Percentiles rank a stretch among this genome's conserved stretches.
Conservation (phyloP, 92 coral and sea anemone genomes). For the Zoanthus gigantus region DNA sequence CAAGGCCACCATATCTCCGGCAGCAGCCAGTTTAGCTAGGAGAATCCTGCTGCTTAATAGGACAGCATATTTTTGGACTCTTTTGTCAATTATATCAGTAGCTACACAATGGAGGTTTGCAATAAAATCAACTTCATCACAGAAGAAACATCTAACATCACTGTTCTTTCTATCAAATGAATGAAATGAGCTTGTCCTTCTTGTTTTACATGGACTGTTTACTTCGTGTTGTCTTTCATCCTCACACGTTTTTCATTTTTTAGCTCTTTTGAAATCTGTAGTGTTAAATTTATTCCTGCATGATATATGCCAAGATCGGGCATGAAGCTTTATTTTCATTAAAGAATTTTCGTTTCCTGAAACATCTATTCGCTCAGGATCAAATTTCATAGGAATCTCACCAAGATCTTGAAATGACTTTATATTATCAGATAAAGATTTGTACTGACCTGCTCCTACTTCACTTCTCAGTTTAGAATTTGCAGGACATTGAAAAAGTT, state of each 20-base stretch:
- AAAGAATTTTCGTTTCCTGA: conserved; percentile 50
- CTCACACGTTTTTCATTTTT: background rate
- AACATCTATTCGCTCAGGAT: conserved; percentile 51
- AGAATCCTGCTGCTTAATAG: too few relatives aligned
- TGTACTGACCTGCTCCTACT: conserved; percentile 48
- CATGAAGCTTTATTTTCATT: conserved; percentile 21
- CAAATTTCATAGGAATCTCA: conserved; percentile 26
- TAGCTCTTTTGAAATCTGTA: conserved; percentile 40
- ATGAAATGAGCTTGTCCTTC: too few relatives aligned
- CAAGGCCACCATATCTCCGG: too few relatives aligned
- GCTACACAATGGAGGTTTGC: too few relatives aligned
- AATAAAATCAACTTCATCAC: too few relatives aligned
- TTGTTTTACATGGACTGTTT: too few relatives aligned
- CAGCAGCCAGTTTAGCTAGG: too few relatives aligned
- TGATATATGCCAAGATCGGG: conserved; percentile 37
- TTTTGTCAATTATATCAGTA: too few relatives aligned
- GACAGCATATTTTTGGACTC: too few relatives aligned
- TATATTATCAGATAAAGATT: conserved; percentile 41
- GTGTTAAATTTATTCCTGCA: background rate
- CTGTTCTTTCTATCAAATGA: too few relatives aligned
- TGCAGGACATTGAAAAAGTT: conserved; percentile 57
- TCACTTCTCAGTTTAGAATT: background rate
- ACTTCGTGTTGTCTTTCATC: too few relatives aligned
- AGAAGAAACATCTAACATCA: too few relatives aligned
- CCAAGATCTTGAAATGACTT: conserved; percentile 43